Conservation (phyloP, 1,140 invertebrate genomes). For the Caenorhabditis brenneri region DNA sequence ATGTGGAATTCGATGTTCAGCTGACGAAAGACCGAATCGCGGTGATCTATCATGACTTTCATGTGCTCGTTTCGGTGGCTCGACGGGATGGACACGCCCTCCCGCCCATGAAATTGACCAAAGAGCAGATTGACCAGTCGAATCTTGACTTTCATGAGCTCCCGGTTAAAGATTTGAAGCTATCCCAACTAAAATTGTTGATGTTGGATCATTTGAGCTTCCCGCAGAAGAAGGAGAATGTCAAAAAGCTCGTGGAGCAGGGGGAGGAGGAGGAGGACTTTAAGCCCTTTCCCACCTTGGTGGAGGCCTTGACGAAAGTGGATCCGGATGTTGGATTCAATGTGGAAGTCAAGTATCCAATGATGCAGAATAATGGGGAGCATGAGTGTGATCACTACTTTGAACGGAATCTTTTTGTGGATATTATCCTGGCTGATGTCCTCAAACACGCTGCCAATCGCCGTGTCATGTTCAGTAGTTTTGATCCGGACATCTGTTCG, state of each 20-base stretch:
- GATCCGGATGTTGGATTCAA: conserved; percentile 61
- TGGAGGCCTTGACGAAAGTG: conserved; percentile 56
- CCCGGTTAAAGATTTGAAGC: conserved; percentile 68
- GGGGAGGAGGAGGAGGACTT: conserved; percentile 51
- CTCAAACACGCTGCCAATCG: conserved; percentile 63
- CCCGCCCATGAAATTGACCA: neutral
- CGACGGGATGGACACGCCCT: conserved; percentile 40
- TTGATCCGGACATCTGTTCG: conserved; percentile 70
- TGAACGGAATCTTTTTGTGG: conserved; percentile 58
- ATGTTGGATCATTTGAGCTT: conserved; percentile 64
- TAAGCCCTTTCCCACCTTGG: conserved; percentile 56
- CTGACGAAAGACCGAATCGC: conserved; percentile 68
- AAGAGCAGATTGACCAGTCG: neutral
- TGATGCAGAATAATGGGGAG: conserved; percentile 55
- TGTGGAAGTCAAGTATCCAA: conserved; percentile 61
- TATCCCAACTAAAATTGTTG: conserved; percentile 63
- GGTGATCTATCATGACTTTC: conserved; percentile 69
- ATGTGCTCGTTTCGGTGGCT: conserved; percentile 69
- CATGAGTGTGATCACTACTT: conserved; percentile 59
- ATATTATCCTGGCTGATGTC: conserved; percentile 68
- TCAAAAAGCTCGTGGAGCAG: conserved; percentile 8
- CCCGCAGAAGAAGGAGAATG: conserved; percentile 18
- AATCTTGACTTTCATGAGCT: conserved; percentile 66
- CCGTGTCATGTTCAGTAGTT: conserved; percentile 70
- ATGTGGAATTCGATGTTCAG: conserved; percentile 71